Percentiles rank a stretch among this genome's conserved stretches.
These are phyloP conservation scores for Dipus sagitta DNA, from an alignment of 2,797 vertebrate species.

Conservation along the genomic window DNA sequence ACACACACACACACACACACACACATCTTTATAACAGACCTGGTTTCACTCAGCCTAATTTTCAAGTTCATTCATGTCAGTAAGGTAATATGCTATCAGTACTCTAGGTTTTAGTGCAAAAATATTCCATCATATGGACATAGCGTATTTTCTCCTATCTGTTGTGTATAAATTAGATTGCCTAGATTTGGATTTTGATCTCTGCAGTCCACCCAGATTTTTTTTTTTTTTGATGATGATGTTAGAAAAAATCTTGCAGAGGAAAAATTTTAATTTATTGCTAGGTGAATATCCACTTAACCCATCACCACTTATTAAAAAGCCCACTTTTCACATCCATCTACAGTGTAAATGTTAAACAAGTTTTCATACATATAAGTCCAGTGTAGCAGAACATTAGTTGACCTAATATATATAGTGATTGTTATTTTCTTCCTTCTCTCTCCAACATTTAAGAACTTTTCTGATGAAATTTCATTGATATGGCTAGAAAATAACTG, in stretches of 20 bases:
- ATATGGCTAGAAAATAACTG: neutral
- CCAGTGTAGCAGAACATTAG: neutral
- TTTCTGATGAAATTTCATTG: neutral
- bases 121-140: neutral
- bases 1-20: neutral
- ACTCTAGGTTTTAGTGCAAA: neutral
- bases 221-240: neutral
- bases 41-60: neutral
- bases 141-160: neutral
- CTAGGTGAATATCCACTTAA: neutral
- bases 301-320: neutral
- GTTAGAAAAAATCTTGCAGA: neutral
- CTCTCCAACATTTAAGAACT: too few species aligned
- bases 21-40: neutral
- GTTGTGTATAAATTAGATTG: neutral
- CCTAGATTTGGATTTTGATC: constrained; percentile 5
- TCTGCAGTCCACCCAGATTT: neutral
- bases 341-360: neutral
- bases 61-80: neutral
- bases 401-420: neutral
- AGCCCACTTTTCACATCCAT: neutral
- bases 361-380: neutral
- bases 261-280: constrained; percentile 1
- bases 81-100: neutral
- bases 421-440: neutral